Conservation (phyloP, 2,797 vertebrate genomes). For the Sebastes jordani region DNA sequence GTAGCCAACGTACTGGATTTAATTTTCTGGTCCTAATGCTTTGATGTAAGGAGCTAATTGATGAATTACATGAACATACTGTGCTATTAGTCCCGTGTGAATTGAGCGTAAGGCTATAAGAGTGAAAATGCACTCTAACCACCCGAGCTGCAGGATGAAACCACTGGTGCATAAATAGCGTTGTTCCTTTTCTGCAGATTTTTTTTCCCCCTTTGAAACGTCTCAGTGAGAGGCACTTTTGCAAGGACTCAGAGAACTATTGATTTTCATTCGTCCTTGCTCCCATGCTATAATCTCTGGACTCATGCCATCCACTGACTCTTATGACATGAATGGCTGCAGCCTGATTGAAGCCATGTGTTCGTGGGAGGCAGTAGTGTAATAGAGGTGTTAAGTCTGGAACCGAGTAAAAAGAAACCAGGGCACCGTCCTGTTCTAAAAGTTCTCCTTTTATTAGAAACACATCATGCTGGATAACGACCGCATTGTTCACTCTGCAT, state of each 20-base stretch:
- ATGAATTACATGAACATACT: slow-evolving; percentile 11
- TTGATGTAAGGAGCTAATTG: slow-evolving; percentile 9
- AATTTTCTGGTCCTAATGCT: not conserved
- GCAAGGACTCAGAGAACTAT: slow-evolving; percentile 46
- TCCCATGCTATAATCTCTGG: slow-evolving; percentile 52
- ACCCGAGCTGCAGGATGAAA: not conserved
- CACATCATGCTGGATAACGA: slow-evolving; percentile 17
- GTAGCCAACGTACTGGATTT: not conserved
- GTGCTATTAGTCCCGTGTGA: not conserved
- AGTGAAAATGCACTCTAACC: not conserved
- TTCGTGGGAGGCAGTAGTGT: slow-evolving; percentile 35
- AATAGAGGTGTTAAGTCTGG: slow-evolving; percentile 35
- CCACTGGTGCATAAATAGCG: slow-evolving; percentile 21
- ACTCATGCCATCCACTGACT: slow-evolving; percentile 55
- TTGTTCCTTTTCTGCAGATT: slow-evolving; percentile 1
- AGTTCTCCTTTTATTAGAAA: slow-evolving; percentile 32
- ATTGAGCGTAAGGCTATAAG: not conserved
- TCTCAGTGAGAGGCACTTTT: slow-evolving; percentile 34
- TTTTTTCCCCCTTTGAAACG: slow-evolving; percentile 11
- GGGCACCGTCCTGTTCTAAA: slow-evolving; percentile 26
- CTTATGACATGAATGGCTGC: slow-evolving; percentile 29
- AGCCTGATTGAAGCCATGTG: slow-evolving; percentile 63
- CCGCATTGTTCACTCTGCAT: slow-evolving; percentile 35
- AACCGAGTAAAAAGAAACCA: slow-evolving; percentile 17
- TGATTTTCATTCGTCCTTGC: slow-evolving; percentile 58